These are phyloP conservation scores for Solen grandis DNA, from an alignment of 1,140 invertebrate species.

Conservation along the genomic window DNA sequence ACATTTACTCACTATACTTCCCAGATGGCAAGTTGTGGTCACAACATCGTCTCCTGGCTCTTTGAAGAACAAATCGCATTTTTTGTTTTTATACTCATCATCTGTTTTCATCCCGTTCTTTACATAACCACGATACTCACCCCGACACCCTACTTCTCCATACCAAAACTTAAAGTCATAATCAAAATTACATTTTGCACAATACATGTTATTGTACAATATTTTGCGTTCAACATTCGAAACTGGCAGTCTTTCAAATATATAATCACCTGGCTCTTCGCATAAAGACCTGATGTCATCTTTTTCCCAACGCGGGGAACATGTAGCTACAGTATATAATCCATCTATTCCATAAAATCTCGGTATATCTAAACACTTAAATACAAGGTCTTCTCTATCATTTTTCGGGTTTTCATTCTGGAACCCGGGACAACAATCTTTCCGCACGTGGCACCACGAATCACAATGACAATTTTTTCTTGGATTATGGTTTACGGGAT, in stretches of 20 bases:
- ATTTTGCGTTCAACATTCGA: neutral
- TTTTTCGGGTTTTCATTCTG: too few species aligned
- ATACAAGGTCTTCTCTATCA: too few species aligned
- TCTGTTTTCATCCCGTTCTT: neutral
- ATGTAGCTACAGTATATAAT: slow-evolving; percentile 21
- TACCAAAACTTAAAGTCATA: slow-evolving; percentile 15
- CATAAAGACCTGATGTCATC: neutral
- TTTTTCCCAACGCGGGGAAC: slow-evolving; percentile 1
- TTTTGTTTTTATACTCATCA: neutral
- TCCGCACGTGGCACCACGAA: too few species aligned
- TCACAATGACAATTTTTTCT: too few species aligned
- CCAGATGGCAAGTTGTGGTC: neutral
- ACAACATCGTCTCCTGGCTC: neutral
- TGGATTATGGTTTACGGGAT: too few species aligned
- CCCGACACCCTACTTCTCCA: neutral
- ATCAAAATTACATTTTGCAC: slow-evolving; percentile 11
- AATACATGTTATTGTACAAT: slow-evolving; percentile 25
- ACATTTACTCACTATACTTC: too few species aligned
- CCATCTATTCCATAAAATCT: neutral
- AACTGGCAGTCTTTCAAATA: too few species aligned
- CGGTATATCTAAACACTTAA: too few species aligned
- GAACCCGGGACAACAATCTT: too few species aligned
- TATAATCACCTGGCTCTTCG: neutral
- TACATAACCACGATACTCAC: neutral
- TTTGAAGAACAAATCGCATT: neutral